Evolutionary conservation across 2,888 invertebrate genomes (phyloP), one percentile per base, ranked within the genome.

Genomic region (Macaria liturata): DNA sequence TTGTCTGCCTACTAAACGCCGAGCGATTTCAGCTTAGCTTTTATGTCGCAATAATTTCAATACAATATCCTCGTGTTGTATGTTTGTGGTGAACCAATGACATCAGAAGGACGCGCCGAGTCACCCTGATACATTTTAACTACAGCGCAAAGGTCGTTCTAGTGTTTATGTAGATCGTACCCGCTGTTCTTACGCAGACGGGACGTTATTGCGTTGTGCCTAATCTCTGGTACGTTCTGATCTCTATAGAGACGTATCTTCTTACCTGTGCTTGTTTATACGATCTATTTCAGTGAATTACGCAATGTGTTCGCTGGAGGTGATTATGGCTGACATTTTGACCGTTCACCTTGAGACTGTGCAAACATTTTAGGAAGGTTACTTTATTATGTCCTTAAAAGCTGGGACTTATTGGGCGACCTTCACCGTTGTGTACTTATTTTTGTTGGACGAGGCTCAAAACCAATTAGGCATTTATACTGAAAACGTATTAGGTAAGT

Each of bases 1-100:
- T 75, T 74, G 86, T 88, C 83, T 86, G 88, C 83, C 77, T 88
- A 82, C 82, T 80, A 85, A 88, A 78, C 76, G 70, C 64, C 67
- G 64, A 72, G 65, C 72, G 61, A 58, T 62, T 58, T 67, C 59
- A 56, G 61, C 56, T 53, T 52, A 63, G 51, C 56, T 44, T 70
- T 69, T 66, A 59, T 59, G 64, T 70, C 59, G 62, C 61, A 58
- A 61, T 54, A 37, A 59, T 62, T 59, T 67, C 61, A 57, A 63
- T 57, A 60, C 63, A 61, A 57, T 62, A 62, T 62, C 48, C 56
- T 61, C 54, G 57, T 40, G 54, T 57, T 45, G 57, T 62, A 59
- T 58, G 20, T 20, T 20, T 20, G 51, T 56, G 49, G 47, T 57
- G 58, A 62, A 55, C 59, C 67, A 68, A 67, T 64, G 66, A 63